Evolutionary conservation across 2,797 vertebrate genomes (phyloP), one percentile per base, ranked within the genome.

Genomic region (Sphaeramia orbicularis): DNA sequence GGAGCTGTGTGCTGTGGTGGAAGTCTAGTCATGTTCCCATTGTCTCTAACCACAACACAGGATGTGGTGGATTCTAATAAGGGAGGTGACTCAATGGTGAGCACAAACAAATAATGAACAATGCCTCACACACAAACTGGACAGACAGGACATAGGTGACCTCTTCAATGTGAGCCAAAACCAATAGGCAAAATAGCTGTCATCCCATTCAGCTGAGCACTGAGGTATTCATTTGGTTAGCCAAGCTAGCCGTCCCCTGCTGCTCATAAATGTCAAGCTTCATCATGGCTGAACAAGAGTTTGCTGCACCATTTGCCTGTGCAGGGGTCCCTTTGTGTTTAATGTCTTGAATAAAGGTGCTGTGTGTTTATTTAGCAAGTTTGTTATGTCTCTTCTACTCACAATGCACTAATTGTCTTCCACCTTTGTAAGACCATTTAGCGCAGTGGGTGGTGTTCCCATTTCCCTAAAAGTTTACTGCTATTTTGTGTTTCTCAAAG

Each of bases 1-100:
- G 66, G 59, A 73, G 63, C 64, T 30, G 60, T 70, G 51, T 15
- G 70, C 78, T 78, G 71, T 67, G 81, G 62, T 84, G 63, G 63
- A 86, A 83, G 74, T 69, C 42, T 43, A 57, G 83, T 76, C 80
- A 63, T 71, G 67, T 55, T 55, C 70, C 78, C 71, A 86, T 85
- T 90, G 85, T 90, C 56, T 70, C 58, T 18, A 50, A 69, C 90
- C 91, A 80, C 84, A 90, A 76, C 77, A 83, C 86, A 88, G 90
- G 91, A 93, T 93, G 89, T 86, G 92, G 91, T 62, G 66, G 76
- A 84, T 83, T 88, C 74, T 86, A 85, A 88, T 87, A 62, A 58
- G 56, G 75, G 78, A 79, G 59, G 67, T 73, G 47, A 67, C 74
- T 60, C 56, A 57, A 77, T 65, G 32, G 67, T 14, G 67, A 36